Evolutionary conservation across 1,140 invertebrate genomes (phyloP), one percentile per base, ranked within the genome.

Genomic region (Penaeus vannamei): DNA sequence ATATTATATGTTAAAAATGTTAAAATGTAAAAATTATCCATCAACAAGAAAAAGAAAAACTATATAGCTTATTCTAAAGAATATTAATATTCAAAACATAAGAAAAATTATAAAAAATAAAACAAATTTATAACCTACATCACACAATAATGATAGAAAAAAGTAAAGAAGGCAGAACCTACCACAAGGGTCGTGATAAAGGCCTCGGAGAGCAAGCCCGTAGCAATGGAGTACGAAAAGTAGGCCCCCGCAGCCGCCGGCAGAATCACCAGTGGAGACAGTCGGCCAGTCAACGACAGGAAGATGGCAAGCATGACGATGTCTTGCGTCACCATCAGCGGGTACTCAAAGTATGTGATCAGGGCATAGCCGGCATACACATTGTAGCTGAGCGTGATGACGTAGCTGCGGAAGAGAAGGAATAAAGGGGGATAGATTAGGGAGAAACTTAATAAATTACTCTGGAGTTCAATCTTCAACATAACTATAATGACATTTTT

Each of bases 121-220:
- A 42, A 42, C 36, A 42, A 42, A 42, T 42, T 7, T 7, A 42
- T 42, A 42, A 1, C 36, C 4, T 2, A 42, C 4, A 42, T 42
- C 36, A 42, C 36, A 42, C 36, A 53, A 32, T 29, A 76, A 32
- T 36, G 36, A 64, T 17, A 26, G n/a, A 84, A 0, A 42, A 8
- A 32, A 20, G 17, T 0, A 14, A 53, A 72, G 20, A 76, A 0
- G 8, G 10, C 72, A 72, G 5, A 29, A 88, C 86, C 62, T 76
- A 88, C 86, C 86, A 88, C 86, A 14, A 88, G 36, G n/a, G 86
- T 88, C 62, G 62, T 88, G 42, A 88, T 88, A 20, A 88, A 80
- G 26, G 46, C 64, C 32, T 84, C 23, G 36, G 86, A 81, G 42
- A 88, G 69, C 32, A 29, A 76, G 17, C 86, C 86, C 7, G 69